phyloP scores from a whole-genome alignment of 2,797 vertebrate genomes.

The Crenichthys baileyi region DNA sequence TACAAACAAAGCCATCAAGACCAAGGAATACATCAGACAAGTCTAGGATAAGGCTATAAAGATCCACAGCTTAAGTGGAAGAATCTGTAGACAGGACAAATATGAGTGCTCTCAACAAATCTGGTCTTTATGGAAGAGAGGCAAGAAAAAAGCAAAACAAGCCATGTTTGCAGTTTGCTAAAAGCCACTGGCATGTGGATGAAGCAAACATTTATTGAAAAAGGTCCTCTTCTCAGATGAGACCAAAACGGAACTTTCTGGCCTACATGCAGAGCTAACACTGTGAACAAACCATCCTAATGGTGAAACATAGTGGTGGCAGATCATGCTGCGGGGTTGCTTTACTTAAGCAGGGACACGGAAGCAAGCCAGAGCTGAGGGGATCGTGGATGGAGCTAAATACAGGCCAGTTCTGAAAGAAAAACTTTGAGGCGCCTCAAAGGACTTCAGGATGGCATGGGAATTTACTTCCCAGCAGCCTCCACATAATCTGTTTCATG shows the following conservation, averaged over 20 bases:
- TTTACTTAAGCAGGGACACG: not conserved
- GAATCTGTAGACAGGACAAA: not conserved
- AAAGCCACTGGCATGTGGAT: not conserved
- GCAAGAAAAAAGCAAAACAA: not conserved
- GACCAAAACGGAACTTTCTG: not conserved
- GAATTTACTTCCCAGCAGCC: not conserved
- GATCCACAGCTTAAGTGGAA: not conserved
- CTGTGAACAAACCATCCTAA: not conserved
- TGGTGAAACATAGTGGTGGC: not conserved
- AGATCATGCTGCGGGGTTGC: not conserved
- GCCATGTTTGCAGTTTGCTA: not conserved
- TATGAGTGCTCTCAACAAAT: not conserved
- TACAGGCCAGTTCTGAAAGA: not conserved
- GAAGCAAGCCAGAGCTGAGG: not conserved
- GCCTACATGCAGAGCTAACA: not conserved
- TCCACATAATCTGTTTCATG: too few relatives aligned
- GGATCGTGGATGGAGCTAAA: not conserved
- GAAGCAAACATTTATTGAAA: not conserved
- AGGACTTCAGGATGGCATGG: not conserved
- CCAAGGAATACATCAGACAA: too few relatives aligned
- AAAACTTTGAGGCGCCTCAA: not conserved
- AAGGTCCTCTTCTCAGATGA: not conserved
- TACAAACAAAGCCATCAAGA: too few relatives aligned
- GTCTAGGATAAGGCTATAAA: not conserved
- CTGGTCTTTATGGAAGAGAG: not conserved